Percentiles rank a stretch among this genome's conserved stretches.
Conservation (phyloP, 2,888 invertebrate genomes). For the Agrochola circellaris region DNA sequence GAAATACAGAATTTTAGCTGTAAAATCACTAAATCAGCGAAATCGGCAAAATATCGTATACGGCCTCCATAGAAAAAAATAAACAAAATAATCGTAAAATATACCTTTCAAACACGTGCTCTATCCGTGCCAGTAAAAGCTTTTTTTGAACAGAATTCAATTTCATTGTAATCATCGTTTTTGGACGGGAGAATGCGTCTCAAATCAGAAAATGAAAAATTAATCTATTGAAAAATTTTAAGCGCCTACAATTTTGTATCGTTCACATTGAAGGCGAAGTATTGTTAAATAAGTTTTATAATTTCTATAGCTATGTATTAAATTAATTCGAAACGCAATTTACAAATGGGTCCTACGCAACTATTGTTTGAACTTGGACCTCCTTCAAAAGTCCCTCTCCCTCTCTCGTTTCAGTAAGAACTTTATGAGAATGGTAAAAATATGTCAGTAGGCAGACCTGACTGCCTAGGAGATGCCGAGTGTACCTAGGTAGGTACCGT, state of each 20-base stretch:
- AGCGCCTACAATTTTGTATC: not conserved
- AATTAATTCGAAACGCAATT: not conserved
- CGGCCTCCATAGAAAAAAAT: not conserved
- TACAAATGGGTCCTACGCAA: not conserved
- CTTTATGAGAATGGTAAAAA: not conserved
- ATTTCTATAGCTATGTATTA: not conserved
- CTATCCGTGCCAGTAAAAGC: not conserved
- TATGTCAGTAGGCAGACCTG: not conserved
- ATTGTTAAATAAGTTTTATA: not conserved
- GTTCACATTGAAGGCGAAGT: not conserved
- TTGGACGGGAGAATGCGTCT: slow-evolving; percentile 7
- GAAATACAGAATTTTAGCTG: no score
- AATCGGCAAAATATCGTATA: no score
- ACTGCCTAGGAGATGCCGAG: not conserved
- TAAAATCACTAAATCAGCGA: no score
- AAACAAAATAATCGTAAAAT: not conserved
- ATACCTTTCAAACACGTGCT: not conserved
- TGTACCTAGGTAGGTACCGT: not conserved
- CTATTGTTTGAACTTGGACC: not conserved
- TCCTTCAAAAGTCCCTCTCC: not conserved
- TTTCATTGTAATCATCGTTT: slow-evolving; percentile 39
- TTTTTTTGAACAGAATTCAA: slow-evolving; percentile 43
- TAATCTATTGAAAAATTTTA: slow-evolving; percentile 3
- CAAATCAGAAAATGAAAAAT: slow-evolving; percentile 24
- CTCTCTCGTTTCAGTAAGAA: not conserved